Evolutionary conservation across 1,140 invertebrate species (phyloP).

Genomic region (Drosophila navojoa): DNA sequence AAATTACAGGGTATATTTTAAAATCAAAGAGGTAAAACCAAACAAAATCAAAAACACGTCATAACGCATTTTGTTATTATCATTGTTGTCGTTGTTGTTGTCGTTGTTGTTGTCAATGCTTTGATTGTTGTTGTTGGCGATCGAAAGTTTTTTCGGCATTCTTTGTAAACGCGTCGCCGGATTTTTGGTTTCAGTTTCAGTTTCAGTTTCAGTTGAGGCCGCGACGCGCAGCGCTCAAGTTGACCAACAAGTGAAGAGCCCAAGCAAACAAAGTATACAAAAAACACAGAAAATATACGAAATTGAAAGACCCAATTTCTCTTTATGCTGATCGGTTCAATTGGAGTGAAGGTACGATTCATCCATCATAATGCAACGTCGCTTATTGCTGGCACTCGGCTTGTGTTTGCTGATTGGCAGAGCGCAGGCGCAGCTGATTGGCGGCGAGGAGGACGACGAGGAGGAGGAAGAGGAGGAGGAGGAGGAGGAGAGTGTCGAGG

Average conservation of each 20-base stretch:
- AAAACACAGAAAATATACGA: background rate
- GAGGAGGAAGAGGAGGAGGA: constrained; percentile 79
- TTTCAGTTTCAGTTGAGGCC: constrained; percentile 61
- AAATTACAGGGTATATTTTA: constrained; percentile 13
- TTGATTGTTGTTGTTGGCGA: constrained; percentile 52
- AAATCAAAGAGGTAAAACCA: constrained; percentile 1
- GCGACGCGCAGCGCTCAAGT: constrained; percentile 57
- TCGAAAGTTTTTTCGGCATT: constrained; percentile 78
- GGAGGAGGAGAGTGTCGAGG: constrained; percentile 75
- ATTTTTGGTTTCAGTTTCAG: constrained; percentile 16
- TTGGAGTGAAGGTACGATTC: constrained; percentile 12
- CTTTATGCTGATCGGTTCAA: constrained; percentile 34
- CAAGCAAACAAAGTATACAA: constrained; percentile 8
- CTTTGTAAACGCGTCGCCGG: constrained; percentile 48
- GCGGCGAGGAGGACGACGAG: constrained; percentile 72
- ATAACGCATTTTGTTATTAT: constrained; percentile 36
- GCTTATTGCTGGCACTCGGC: constrained; percentile 52
- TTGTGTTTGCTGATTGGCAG: constrained; percentile 55
- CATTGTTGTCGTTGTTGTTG: background rate
- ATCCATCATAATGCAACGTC: constrained; percentile 18
- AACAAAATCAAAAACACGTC: constrained; percentile 28
- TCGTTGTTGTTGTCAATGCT: constrained; percentile 29
- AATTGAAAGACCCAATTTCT: constrained; percentile 48
- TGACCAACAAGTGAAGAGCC: constrained; percentile 40
- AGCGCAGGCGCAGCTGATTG: constrained; percentile 67